phyloP scores from a whole-genome alignment of 1,140 invertebrate genomes.

The Antheraea pernyi region DNA sequence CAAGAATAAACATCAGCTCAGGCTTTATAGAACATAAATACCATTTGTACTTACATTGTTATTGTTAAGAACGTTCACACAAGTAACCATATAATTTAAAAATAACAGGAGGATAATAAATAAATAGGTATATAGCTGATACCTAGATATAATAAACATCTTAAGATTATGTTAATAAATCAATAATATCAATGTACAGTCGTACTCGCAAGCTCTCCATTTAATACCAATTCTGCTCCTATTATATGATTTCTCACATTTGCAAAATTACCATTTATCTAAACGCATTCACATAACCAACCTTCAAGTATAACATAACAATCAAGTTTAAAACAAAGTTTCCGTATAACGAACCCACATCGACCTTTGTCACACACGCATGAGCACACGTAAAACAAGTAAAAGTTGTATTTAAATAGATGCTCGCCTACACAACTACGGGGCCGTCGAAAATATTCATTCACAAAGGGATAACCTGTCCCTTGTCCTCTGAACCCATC shows the following conservation, averaged over 20 bases:
- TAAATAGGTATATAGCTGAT: no score
- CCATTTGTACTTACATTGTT: no score
- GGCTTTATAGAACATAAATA: no score
- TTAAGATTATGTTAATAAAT: no score
- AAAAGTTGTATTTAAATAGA: conserved; percentile 13
- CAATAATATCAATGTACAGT: no score
- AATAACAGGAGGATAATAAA: no score
- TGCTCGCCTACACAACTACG: conserved; percentile 25
- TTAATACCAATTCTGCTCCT: no score
- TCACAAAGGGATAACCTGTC: conserved; percentile 52
- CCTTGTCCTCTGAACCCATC: conserved; percentile 45
- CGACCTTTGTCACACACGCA: conserved; percentile 32
- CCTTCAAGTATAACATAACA: neutral
- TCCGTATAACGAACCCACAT: conserved; percentile 16
- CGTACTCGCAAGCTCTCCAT: no score
- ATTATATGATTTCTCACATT: neutral
- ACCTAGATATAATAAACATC: no score
- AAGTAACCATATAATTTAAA: no score
- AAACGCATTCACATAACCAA: neutral
- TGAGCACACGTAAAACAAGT: conserved; percentile 32
- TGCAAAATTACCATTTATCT: neutral
- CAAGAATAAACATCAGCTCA: no score
- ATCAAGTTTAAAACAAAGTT: conserved; percentile 2
- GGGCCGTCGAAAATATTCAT: conserved; percentile 37
- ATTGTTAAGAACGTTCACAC: no score